These are phyloP conservation scores for Gryllus bimaculatus DNA, from an alignment of 1,140 invertebrate species.

Conservation along the genomic window DNA sequence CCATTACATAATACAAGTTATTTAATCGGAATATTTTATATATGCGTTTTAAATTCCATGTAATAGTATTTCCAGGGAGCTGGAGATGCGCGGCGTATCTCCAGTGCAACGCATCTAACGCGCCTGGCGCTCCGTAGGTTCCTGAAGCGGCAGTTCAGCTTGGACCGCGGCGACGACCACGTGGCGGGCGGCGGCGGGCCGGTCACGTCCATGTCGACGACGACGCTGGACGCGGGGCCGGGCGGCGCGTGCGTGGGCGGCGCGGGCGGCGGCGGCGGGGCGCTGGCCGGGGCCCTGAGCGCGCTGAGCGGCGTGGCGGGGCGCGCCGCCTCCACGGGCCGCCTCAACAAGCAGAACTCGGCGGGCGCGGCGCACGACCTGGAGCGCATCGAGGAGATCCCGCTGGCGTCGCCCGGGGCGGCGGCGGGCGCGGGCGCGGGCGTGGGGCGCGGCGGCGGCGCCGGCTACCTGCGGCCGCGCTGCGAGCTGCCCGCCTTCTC, in stretches of 20 bases:
- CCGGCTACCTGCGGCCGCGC: conserved; percentile 7
- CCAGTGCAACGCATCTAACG: too few relatives aligned
- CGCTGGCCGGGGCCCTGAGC: background rate
- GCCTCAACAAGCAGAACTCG: conserved; percentile 57
- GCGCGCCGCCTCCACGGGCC: conserved; percentile 31
- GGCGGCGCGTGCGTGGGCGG: background rate
- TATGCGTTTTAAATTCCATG: too few relatives aligned
- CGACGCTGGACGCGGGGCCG: background rate
- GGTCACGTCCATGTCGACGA: conserved; percentile 3
- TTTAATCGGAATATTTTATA: too few relatives aligned
- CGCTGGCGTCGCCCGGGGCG: conserved; percentile 27
- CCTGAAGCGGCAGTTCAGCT: conserved; percentile 56
- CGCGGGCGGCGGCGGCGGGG: background rate
- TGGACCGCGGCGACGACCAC: conserved; percentile 51
- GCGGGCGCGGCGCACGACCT: conserved; percentile 57
- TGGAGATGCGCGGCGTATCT: too few relatives aligned
- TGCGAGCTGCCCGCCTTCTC: conserved; percentile 15
- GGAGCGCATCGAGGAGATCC: conserved; percentile 59
- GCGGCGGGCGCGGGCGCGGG: background rate
- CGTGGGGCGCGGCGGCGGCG: conserved; percentile 23
- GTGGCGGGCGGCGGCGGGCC: conserved; percentile 27
- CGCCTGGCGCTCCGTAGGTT: conserved; percentile 35
- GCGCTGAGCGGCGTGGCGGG: conserved; percentile 24
- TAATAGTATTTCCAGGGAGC: too few relatives aligned
- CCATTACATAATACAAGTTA: too few relatives aligned